phyloP scores from a whole-genome alignment of 2,113 vertebrate genomes.

The Odocoileus virginianus region DNA sequence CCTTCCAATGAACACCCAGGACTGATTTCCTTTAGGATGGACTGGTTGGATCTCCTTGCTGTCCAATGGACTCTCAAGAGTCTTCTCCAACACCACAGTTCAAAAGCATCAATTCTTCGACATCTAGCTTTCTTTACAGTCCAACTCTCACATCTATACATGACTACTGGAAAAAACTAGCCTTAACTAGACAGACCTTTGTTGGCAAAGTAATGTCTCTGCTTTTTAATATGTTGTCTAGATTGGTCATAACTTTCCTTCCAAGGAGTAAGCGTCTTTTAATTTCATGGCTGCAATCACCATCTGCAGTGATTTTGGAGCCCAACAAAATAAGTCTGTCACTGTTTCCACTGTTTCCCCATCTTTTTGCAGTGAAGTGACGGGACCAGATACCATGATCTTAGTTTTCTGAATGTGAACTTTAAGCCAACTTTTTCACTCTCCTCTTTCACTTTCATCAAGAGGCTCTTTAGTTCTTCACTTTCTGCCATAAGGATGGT shows the following conservation, averaged over 20 bases:
- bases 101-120: accelerated
- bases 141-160: not conserved
- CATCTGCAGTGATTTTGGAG: not conserved
- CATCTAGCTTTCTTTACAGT: not conserved
- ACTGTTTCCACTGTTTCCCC: not conserved
- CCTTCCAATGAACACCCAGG: not conserved
- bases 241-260: not conserved
- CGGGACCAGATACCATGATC: not conserved
- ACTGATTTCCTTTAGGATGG: not conserved
- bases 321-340: not conserved
- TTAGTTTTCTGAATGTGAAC: not conserved
- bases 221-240: not conserved
- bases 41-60: not conserved
- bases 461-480: not conserved
- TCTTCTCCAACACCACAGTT: not conserved
- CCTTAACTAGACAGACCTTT: not conserved
- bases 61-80: not conserved
- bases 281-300: not conserved
- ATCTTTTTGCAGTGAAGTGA: not conserved
- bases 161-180: not conserved
- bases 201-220: not conserved
- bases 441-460: not conserved
- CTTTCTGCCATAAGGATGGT: not conserved
- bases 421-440: not conserved
- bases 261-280: not conserved